Base-by-base conservation (phyloP, 2,113 vertebrate genomes). In the Arizona elegans region DNA sequence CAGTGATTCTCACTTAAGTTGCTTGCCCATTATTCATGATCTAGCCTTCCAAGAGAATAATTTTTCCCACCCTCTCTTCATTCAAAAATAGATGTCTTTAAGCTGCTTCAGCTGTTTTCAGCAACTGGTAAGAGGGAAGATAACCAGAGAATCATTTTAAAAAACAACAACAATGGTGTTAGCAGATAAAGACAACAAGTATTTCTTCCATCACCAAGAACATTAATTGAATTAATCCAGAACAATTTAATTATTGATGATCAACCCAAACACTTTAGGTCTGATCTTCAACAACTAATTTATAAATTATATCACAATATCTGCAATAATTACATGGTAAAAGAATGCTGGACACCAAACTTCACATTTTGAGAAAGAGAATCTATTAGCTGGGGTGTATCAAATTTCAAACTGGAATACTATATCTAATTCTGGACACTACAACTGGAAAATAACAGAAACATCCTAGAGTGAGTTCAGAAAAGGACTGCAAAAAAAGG, bases 91-190 rank as follows among this genome's bases (percentile, higher is more conserved):
- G 65, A 38, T 86, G 53, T 93, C 54, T 93, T 93, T 87, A 23
- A 11, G 89, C 62, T 89, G 6, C 3, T 43, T 93, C 24, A 6
- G 47, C 8, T 93, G 1, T 91, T 75, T 65, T 75, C 19, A 91
- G 81, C 86, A 92, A 24, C 90, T 47, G 1, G 89, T 86, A 50
- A 93, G 33, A 0, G 29, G 13, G 75, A 95, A 94, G 90, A 58
- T 87, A 95, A 93, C 43, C 0, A 55, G 87, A 93, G 65, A 43
- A 65, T 92, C 26, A 75, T 65, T 70, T n/a, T 9, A 58, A 65
- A n/a, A n/a, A 70, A 93, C 2, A 8, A 65, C 54, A 93, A 24
- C 12, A 93, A 33, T 9, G 38, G 5, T 6, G 0, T 87, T 75
- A 70, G 56, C 55, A 90, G 91, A 62, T 70, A 81, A 55, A 56